These are phyloP conservation scores for Plagodis dolabraria DNA, from an alignment of 2,888 invertebrate species.

Conservation along the genomic window DNA sequence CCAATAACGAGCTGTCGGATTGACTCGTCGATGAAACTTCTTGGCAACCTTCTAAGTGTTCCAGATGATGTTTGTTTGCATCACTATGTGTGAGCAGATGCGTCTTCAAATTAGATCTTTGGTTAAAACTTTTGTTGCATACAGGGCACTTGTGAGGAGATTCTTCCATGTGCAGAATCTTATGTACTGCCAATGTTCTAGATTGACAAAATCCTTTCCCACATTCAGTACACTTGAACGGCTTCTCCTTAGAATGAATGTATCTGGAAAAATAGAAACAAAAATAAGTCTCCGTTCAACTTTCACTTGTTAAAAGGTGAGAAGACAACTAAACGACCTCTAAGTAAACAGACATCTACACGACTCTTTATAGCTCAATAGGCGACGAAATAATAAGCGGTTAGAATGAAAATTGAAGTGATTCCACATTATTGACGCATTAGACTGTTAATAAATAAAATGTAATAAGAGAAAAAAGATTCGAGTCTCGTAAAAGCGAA, in stretches of 20 bases:
- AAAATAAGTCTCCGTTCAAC: conserved; percentile 52
- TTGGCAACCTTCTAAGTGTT: conserved; percentile 80
- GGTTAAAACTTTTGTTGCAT: conserved; percentile 95
- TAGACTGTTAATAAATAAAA: conserved; percentile 69
- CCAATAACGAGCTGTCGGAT: conserved; percentile 77
- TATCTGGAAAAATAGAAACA: conserved; percentile 88
- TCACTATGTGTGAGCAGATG: conserved; percentile 95
- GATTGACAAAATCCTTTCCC: conserved; percentile 99
- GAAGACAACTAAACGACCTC: conserved; percentile 38
- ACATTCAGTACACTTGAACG: conserved; percentile 98
- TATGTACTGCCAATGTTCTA: conserved; percentile 97
- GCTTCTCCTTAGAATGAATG: conserved; percentile 99
- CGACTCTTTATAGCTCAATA: conserved; percentile 59
- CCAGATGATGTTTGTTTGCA: conserved; percentile 78
- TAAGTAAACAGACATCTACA: conserved; percentile 58
- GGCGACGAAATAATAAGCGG: conserved; percentile 54
- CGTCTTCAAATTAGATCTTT: conserved; percentile 95
- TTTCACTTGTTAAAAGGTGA: conserved; percentile 56
- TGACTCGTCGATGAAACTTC: conserved; percentile 82
- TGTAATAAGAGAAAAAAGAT: conserved; percentile 67
- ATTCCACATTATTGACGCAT: conserved; percentile 66
- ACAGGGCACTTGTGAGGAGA: conserved; percentile 96
- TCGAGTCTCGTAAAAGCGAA: conserved; percentile 80
- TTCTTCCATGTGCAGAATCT: conserved; percentile 96
- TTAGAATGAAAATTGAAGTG: conserved; percentile 64